Conservation (phyloP, 1,140 invertebrate genomes). For the Macrosteles quadrilineatus region DNA sequence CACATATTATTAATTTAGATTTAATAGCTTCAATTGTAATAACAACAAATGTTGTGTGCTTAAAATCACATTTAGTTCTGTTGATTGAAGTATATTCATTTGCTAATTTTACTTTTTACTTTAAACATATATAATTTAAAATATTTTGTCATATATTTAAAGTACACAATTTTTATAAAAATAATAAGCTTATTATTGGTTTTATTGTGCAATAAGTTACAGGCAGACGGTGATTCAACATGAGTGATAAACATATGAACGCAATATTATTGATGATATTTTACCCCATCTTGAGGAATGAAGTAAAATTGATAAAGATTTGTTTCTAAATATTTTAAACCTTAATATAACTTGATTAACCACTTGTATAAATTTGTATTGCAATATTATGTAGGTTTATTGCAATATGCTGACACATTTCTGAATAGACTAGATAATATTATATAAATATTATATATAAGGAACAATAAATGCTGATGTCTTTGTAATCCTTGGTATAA, state of each 20-base stretch:
- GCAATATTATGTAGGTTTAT: constrained; percentile 2
- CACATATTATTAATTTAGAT: too few relatives aligned
- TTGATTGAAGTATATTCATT: not conserved
- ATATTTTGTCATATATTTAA: not conserved
- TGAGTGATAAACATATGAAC: too few relatives aligned
- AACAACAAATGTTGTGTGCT: not conserved
- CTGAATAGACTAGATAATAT: not conserved
- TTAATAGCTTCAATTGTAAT: too few relatives aligned
- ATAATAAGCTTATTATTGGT: too few relatives aligned
- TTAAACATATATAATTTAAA: not conserved
- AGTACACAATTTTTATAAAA: not conserved
- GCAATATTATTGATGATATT: too few relatives aligned
- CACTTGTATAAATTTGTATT: constrained; percentile 9
- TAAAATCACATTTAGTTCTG: not conserved
- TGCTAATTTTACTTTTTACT: not conserved
- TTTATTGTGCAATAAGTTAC: too few relatives aligned
- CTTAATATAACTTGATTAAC: too few relatives aligned
- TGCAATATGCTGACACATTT: constrained; percentile 17
- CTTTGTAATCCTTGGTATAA: constrained; percentile 20
- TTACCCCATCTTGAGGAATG: too few relatives aligned
- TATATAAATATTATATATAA: constrained; percentile 8
- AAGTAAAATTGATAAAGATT: too few relatives aligned
- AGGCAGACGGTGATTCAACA: too few relatives aligned
- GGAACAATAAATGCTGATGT: constrained; percentile 23
- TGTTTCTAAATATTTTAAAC: too few relatives aligned